phyloP scores from a whole-genome alignment of 2,113 vertebrate species.

The Embiotoca jacksoni region DNA sequence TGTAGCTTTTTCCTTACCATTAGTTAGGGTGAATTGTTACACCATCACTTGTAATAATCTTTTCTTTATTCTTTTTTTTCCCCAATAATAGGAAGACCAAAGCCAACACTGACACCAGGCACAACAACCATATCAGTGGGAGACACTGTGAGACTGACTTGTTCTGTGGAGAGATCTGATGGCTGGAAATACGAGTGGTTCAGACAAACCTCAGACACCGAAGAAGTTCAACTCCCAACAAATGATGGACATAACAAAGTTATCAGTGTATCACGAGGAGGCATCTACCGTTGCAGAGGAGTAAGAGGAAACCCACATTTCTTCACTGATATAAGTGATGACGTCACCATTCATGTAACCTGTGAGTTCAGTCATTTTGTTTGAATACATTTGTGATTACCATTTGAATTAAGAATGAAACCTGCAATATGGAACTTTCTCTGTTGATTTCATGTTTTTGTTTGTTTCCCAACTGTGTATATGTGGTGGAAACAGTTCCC shows the following conservation, averaged over 20 bases:
- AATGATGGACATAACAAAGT: background rate
- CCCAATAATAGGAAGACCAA: background rate
- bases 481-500: constrained; percentile 3
- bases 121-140: background rate
- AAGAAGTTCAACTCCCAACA: background rate
- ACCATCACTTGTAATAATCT: too few species aligned
- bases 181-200: background rate
- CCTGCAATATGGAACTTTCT: background rate
- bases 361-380: background rate
- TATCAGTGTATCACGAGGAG: background rate
- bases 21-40: too few species aligned
- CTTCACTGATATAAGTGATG: background rate
- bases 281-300: background rate
- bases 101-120: background rate
- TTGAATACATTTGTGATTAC: background rate
- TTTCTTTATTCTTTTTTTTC: too few species aligned
- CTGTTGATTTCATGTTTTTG: rapidly evolving
- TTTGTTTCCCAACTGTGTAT: background rate
- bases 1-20: too few species aligned
- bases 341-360: background rate
- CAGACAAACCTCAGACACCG: background rate
- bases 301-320: background rate
- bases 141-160: constrained; percentile 1
- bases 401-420: background rate
- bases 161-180: background rate